Conservation (phyloP, 2,888 invertebrate genomes). For the Plebejus argus region DNA sequence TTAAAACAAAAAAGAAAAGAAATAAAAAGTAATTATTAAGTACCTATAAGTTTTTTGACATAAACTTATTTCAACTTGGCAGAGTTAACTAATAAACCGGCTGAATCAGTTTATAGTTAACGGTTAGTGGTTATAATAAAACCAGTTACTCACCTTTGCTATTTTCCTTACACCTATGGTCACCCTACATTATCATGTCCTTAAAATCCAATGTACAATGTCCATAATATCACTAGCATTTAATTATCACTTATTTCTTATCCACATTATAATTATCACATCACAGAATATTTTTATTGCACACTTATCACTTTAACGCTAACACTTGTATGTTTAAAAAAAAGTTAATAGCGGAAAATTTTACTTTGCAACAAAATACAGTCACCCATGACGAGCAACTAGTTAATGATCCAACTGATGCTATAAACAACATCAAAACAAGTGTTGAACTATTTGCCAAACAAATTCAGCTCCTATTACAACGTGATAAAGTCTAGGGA, state of each 20-base stretch:
- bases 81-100: background rate
- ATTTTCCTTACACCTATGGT: background rate
- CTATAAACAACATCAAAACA: constrained; percentile 4
- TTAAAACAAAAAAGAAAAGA: too few species aligned
- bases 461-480: background rate
- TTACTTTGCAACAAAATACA: background rate
- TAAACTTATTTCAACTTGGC: background rate
- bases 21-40: too few species aligned
- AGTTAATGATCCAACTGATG: background rate
- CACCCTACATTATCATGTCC: background rate
- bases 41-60: too few species aligned
- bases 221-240: background rate
- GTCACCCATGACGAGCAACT: background rate
- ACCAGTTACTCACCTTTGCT: background rate
- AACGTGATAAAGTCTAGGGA: background rate
- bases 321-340: background rate
- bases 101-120: background rate
- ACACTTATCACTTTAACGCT: background rate
- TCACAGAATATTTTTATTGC: background rate
- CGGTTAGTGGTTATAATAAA: background rate
- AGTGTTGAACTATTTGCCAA: background rate
- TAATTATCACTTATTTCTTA: background rate
- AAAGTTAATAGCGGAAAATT: background rate
- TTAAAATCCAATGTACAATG: background rate
- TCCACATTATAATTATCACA: background rate